Base-by-base conservation (phyloP, 2,888 invertebrate species). In the Dynastes tityus region DNA sequence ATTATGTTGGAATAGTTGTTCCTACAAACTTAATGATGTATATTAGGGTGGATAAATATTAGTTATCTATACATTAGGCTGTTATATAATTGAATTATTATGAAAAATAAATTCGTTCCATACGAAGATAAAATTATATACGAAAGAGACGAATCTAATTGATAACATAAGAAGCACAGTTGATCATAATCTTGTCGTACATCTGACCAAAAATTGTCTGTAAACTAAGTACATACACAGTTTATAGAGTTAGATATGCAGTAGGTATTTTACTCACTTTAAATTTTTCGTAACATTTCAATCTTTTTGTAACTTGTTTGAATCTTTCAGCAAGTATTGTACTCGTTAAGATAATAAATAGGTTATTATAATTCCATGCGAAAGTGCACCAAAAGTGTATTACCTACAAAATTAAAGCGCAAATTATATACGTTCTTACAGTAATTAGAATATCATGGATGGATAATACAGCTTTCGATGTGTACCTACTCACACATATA, bases 41-140 rank as follows among this genome's bases (percentile, higher is more conserved):
- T 45, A 45, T 11, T 45, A 11, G 9, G 32, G 45, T 45, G 11
- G 8, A 8, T 8, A 8, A 45, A 8, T 45, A 11, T 45, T 45
- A 11, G 45, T 45, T 45, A 45, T 45, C 11, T 45, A 45, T 80
- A 84, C 84, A 91, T 90, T 86, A 94, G 89, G 37, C 92, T 93
- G 83, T 92, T 90, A 84, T 93, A 94, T 8, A 95, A 89, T 84
- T 94, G 93, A 71, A 94, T 89, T 78, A 95, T 93, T 82, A 95
- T 93, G 84, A 94, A 94, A 86, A 93, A 94, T 70, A 95, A 89
- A 86, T 95, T 94, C 80, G 92, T 93, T 13, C 91, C 89, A 82
- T 93, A 94, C 0, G 94, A 93, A 1, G 95, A 85, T 0, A 95
- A 86, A 0, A 95, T 90, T 74, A 95, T 88, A n/a, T 90, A 89